Conservation (phyloP, 2,797 vertebrate genomes). For the Enteromius radiatus region DNA sequence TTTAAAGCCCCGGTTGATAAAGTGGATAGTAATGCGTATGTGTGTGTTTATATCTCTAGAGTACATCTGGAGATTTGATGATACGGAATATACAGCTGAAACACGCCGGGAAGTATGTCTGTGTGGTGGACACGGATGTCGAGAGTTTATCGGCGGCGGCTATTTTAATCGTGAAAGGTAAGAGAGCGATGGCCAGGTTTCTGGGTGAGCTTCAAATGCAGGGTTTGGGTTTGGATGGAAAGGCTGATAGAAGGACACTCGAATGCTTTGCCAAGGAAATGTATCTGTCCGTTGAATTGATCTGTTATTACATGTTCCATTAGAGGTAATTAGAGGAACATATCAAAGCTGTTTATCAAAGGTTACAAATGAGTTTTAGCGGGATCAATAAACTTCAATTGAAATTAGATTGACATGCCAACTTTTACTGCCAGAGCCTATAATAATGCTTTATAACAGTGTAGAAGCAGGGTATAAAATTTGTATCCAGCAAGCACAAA, state of each 20-base stretch:
- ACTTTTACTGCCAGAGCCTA: slow-evolving; percentile 51
- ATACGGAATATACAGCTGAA: slow-evolving; percentile 95
- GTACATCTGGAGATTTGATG: slow-evolving; percentile 92
- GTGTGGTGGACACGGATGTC: slow-evolving; percentile 91
- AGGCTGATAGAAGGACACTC: slow-evolving; percentile 28
- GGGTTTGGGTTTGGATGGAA: slow-evolving; percentile 15
- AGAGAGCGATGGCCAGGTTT: slow-evolving; percentile 55
- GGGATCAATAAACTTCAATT: slow-evolving; percentile 72
- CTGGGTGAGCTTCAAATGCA: not conserved
- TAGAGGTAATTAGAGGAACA: slow-evolving; percentile 75
- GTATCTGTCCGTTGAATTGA: slow-evolving; percentile 78
- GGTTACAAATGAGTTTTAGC: slow-evolving; percentile 73
- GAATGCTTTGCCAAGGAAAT: slow-evolving; percentile 66
- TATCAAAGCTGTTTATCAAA: slow-evolving; percentile 72
- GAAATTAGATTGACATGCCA: slow-evolving; percentile 62
- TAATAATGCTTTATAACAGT: slow-evolving; percentile 29
- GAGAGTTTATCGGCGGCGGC: slow-evolving; percentile 92
- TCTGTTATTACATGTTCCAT: slow-evolving; percentile 72
- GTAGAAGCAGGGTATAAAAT: not conserved
- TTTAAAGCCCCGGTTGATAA: slow-evolving; percentile 11
- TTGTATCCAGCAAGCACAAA: not conserved
- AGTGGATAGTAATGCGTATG: slow-evolving; percentile 33
- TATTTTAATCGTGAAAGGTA: slow-evolving; percentile 95
- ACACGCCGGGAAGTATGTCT: slow-evolving; percentile 92
- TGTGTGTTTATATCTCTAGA: slow-evolving; percentile 72